Base-by-base conservation (phyloP, 1,140 invertebrate genomes). In the Oncopodura yosiiana region DNA sequence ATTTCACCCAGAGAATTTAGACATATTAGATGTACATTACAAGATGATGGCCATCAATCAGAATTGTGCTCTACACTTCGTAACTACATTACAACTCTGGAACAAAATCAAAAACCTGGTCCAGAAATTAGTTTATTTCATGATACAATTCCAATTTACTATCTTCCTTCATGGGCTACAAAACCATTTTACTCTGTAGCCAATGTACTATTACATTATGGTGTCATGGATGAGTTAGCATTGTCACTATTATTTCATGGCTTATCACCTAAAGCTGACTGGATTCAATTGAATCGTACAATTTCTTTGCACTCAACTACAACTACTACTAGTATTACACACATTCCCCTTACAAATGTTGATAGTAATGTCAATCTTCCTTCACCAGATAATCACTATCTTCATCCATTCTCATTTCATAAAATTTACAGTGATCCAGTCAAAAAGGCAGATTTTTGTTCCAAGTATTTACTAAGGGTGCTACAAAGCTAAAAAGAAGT, bases 131-230 rank as follows among this genome's bases (percentile, higher is more conserved):
- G 54, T 21, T 45, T 67, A 11, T 58, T 58, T 48, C 62, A 67
- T 41, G 66, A 67, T 32, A 61, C 64, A 30, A 62, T 65, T 16
- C 66, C 66, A 14, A 53, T 66, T 51, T 67, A 66, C 49, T 67
- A 67, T 44, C 49, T 67, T 12, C 66, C 66, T 3, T 34, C 58
- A 12, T 53, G 45, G 23, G 30, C 55, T 1, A 54, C 57, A 5
- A 62, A 61, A 34, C 34, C 61, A 11, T 67, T 67, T 45, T 67
- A 67, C 49, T 61, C 67, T 19, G 50, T 67, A 34, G 66, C 64
- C 53, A 67, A 66, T 51, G 50, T 67, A 2, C 51, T 67, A 14
- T 53, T 67, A n/a, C 66, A 67, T 42, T 58, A 66, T 34, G 66
- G 62, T 19, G 65, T 67, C 9, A 65, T 65, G 51, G 65, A 67